Base-by-base conservation (phyloP, 2,797 vertebrate species). In the Pogoniulus pusillus region DNA sequence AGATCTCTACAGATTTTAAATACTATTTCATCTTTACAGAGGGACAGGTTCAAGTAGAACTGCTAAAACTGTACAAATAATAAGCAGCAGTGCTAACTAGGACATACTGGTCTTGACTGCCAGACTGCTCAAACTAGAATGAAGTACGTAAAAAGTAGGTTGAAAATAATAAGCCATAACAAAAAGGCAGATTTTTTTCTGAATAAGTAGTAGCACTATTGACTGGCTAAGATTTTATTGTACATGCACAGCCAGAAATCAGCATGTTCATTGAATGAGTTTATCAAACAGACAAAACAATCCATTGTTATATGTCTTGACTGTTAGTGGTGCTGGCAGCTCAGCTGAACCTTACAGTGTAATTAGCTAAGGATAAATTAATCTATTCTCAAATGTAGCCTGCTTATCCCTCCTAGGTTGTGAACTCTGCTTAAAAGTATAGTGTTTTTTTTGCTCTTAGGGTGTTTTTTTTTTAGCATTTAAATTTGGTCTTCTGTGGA, bases 351-450 rank as follows among this genome's bases (percentile, higher is more conserved):
- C 80, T 93, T 87, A 78, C 3, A 2, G 68, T 37, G 64, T 93
- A 95, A 96, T 96, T 97, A 96, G 81, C 81, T 93, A 74, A 91
- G 70, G 80, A 86, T 81, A 93, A 93, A 96, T 93, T 96, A 93
- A 94, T 94, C 93, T 92, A 54, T 81, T 85, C 83, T 92, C 85
- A 85, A 49, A 92, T 26, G 22, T 16, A 17, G 64, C 37, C 47
- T 62, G 80, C 7, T 84, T 73, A 92, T 82, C 58, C 76, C 95
- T 91, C 86, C 62, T 89, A 93, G 91, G 43, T 55, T 54, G 39
- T 59, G n/a, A 71, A 32, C 16, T 39, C 29, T 88, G 57, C 29
- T 95, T 90, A 55, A 74, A 39, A 86, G 30, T 34, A 30, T 4
- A 8, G 30, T 6, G 37, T 26, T 11, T 32, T 2, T 62, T 19